A percentile compares a stretch with the other conserved stretches of the same genome.
Evolutionary conservation across 2,113 vertebrate genomes (phyloP).

Genomic region (Urocolius indicus): DNA sequence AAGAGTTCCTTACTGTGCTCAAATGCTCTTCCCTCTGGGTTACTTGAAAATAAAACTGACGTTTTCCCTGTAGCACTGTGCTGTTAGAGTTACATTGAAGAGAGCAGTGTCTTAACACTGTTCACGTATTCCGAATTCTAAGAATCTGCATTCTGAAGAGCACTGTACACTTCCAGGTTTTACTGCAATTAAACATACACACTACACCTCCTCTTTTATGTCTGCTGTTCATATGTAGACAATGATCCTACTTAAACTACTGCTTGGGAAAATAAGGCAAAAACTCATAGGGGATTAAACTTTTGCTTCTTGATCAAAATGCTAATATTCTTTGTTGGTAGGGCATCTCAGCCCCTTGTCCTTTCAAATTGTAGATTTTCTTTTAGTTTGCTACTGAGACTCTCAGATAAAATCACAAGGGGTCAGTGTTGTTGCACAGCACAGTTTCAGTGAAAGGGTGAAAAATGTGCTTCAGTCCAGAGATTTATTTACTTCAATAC

Average conservation of each 20-base stretch:
- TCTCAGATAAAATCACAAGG: slow-evolving; percentile 33
- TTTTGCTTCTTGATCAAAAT: neutral
- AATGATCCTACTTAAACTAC: neutral
- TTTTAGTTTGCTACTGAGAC: neutral
- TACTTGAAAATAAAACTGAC: neutral
- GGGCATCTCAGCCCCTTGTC: neutral
- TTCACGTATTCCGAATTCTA: neutral
- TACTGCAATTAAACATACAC: neutral
- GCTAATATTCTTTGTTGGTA: neutral
- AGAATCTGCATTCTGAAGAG: neutral
- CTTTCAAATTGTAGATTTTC: neutral
- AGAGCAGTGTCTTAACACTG: neutral
- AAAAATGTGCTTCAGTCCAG: neutral
- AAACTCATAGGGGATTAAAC: neutral
- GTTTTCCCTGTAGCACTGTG: neutral
- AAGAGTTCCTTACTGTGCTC: neutral
- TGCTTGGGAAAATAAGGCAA: neutral
- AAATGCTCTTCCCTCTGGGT: neutral
- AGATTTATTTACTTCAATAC: neutral
- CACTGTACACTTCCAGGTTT: neutral
- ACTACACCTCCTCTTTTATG: neutral
- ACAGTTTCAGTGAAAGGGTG: neutral
- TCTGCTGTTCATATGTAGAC: neutral
- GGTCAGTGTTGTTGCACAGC: slow-evolving; percentile 63
- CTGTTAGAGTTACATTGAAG: neutral